phyloP scores from a whole-genome alignment of 2,113 vertebrate species.

The Taxidea taxus region DNA sequence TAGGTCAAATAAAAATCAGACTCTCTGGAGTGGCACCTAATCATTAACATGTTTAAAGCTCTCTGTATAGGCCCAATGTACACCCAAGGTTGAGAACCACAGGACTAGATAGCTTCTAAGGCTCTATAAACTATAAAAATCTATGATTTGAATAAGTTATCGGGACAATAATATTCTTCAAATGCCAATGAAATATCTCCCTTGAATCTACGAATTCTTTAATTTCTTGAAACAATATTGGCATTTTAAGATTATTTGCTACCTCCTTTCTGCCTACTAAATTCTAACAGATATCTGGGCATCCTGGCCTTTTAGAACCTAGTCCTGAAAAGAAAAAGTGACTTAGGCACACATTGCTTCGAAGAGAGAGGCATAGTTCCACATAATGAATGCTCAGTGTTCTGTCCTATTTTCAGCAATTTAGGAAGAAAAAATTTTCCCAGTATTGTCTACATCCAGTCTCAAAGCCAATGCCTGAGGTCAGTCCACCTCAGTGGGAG shows the following conservation, averaged over 20 bases:
- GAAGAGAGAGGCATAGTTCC: not conserved
- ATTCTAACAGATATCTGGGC: not conserved
- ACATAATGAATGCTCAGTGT: not conserved
- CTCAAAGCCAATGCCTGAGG: not conserved
- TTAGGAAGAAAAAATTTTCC: not conserved
- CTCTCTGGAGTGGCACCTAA: not conserved
- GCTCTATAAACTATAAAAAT: not conserved
- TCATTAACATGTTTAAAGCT: not conserved
- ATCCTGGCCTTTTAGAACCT: not conserved
- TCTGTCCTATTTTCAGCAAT: not conserved
- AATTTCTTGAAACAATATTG: not conserved
- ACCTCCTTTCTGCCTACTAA: not conserved
- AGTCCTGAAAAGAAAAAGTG: not conserved
- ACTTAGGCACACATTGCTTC: not conserved
- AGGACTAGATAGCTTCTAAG: not conserved
- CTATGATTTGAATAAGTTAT: not conserved
- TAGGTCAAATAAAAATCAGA: constrained; percentile 11
- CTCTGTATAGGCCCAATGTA: not conserved
- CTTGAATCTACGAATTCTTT: constrained; percentile 15
- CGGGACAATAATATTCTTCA: not conserved
- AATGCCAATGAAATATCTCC: not conserved
- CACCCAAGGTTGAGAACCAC: not conserved
- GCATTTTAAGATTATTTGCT: not conserved
- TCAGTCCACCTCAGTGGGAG: not conserved
- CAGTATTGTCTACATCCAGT: not conserved